These are phyloP conservation scores for Phrynocephalus versicolor DNA, from an alignment of 2,113 vertebrate genomes.

Conservation along the genomic window DNA sequence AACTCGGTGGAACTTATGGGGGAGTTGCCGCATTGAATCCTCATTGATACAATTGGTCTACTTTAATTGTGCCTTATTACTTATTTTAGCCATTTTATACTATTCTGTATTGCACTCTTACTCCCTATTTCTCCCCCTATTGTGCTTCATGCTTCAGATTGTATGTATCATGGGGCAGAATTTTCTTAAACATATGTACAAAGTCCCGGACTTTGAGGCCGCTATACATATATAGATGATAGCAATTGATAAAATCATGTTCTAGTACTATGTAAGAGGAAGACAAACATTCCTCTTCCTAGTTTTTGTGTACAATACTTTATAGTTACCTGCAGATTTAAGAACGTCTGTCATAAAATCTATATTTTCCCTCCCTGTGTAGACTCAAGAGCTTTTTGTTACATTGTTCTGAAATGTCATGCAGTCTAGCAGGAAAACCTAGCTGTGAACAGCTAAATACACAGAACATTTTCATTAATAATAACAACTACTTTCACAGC, in stretches of 20 bases:
- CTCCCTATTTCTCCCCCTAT: background rate
- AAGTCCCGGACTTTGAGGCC: too few species aligned
- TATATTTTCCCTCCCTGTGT: background rate
- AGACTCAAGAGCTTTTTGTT: background rate
- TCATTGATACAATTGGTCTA: too few species aligned
- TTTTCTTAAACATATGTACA: too few species aligned
- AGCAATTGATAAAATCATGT: background rate
- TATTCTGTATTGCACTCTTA: background rate
- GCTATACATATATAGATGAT: too few species aligned
- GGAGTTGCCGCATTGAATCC: too few species aligned
- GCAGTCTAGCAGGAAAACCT: constrained; percentile 10
- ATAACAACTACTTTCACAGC: constrained; percentile 19
- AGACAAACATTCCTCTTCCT: background rate
- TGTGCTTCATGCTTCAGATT: background rate
- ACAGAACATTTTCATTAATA: constrained; percentile 35
- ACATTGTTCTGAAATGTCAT: constrained; percentile 35
- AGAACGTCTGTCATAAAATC: background rate
- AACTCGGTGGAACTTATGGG: too few species aligned
- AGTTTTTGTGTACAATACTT: background rate
- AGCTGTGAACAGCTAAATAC: constrained; percentile 29
- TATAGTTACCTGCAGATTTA: constrained; percentile 2
- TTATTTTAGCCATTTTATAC: too few species aligned
- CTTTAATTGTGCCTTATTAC: too few species aligned
- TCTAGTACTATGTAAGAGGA: background rate
- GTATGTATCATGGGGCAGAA: too few species aligned